Base-by-base conservation (phyloP, 2,888 invertebrate species). In the Ochropleura leucogaster region DNA sequence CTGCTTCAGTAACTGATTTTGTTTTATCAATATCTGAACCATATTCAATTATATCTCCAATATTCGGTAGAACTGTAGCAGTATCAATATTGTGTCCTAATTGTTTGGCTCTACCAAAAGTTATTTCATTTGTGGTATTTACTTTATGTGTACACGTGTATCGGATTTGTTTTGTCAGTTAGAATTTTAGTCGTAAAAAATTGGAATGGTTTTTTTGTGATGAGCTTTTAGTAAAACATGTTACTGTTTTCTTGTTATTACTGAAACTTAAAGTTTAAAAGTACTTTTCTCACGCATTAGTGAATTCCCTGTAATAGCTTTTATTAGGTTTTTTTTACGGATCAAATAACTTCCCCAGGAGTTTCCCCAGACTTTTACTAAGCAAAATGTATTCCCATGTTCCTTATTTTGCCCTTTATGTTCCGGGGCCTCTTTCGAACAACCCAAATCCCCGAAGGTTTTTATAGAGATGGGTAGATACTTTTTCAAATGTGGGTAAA, bases 81-180 rank as follows among this genome's bases (percentile, higher is more conserved):
- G 60, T 72, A 72, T 72, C 72, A 74, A 80, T 74, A 83, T 57
- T 53, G 8, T 51, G 12, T 16, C 47, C 69, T 80, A 77, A 84
- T 80, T 83, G 74, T 83, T 69, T 64, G 46, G 63, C 60, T 74
- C 30, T 9, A 71, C 44, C 62, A 47, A 77, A 80, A 80, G 71
- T 83, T 83, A 74, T 83, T 80, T 77, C 67, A 80, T 72, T 80
- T 77, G 67, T 46, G 67, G 59, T 80, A 68, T 80, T 83, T 80
- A 55, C 67, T 79, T 72, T 72, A 30, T 30, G 55, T 69, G 46
- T 67, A 44, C n/a, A 57, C 51, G 49, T 59, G 57, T 55, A 75
- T 30, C 20, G 44, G 20, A 53, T 75, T 79, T 68, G 47, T 44
- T 66, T 82, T 40, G n/a, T 66, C 14, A 18, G n/a, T 55, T 66